Conservation (phyloP, 1,140 invertebrate species). For the Ditylenchus dipsaci region DNA sequence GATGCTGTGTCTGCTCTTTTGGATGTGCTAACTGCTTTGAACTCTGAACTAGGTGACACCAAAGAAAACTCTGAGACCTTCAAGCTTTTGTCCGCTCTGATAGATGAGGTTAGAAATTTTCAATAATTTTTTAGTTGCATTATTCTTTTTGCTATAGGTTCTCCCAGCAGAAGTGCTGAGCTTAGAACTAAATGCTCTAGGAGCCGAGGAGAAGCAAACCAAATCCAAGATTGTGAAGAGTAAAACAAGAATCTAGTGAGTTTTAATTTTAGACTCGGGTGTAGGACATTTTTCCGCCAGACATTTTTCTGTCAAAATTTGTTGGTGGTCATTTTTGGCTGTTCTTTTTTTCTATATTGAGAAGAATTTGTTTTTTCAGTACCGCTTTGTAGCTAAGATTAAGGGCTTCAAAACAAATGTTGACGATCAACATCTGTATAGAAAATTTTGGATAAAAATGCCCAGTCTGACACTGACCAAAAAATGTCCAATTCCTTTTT, state of each 20-base stretch:
- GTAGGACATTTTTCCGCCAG: too few species aligned
- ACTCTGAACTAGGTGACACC: slow-evolving; percentile 15
- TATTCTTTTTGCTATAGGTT: slow-evolving; percentile 24
- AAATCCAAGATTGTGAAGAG: slow-evolving; percentile 39
- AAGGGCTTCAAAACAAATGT: too few species aligned
- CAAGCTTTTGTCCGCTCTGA: slow-evolving; percentile 21
- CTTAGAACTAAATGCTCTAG: slow-evolving; percentile 37
- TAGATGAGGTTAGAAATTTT: slow-evolving; percentile 23
- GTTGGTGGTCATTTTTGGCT: too few species aligned
- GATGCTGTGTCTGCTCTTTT: slow-evolving; percentile 18
- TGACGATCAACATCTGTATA: too few species aligned
- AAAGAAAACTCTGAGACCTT: slow-evolving; percentile 9
- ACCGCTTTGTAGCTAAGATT: too few species aligned
- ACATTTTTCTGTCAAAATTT: too few species aligned
- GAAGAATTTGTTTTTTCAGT: too few species aligned
- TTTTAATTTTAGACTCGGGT: background rate
- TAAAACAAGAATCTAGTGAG: slow-evolving; percentile 41
- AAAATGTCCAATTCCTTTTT: slow-evolving; percentile 12
- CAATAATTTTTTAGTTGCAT: background rate
- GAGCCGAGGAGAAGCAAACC: slow-evolving; percentile 30
- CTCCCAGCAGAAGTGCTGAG: slow-evolving; percentile 42
- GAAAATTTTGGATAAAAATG: too few species aligned
- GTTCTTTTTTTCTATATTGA: too few species aligned
- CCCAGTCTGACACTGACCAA: too few species aligned
- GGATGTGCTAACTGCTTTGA: slow-evolving; percentile 30